Evolutionary conservation across 1,140 invertebrate genomes (phyloP).

Genomic region (Macrosteles quadrilineatus): DNA sequence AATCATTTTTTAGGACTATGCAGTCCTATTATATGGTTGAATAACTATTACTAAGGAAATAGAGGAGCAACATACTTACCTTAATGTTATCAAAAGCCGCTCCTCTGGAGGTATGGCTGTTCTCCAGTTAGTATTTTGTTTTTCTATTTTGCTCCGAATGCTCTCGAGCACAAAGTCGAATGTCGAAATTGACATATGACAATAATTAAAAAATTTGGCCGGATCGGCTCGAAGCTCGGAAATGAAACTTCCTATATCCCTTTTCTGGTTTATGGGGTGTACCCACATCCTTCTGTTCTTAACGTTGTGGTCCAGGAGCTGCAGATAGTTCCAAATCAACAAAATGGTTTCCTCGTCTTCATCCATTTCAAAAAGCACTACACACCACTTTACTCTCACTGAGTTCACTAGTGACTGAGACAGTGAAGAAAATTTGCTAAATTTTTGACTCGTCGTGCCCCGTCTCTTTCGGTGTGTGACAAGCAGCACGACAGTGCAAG

Average conservation of each 20-base stretch:
- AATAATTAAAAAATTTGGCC: constrained; percentile 1
- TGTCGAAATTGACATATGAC: background rate
- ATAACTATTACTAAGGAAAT: background rate
- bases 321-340: background rate
- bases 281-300: background rate
- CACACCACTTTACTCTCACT: background rate
- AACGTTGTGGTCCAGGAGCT: background rate
- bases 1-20: background rate
- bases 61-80: background rate
- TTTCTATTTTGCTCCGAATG: background rate
- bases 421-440: background rate
- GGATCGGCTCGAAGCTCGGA: background rate
- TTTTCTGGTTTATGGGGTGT: background rate
- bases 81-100: constrained; percentile 8
- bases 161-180: background rate
- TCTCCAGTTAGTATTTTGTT: constrained; percentile 3
- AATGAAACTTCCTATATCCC: background rate
- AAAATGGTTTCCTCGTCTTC: background rate
- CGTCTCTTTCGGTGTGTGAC: no score
- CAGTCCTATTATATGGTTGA: background rate
- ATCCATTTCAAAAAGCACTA: background rate
- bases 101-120: background rate
- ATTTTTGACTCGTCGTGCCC: background rate
- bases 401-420: background rate
- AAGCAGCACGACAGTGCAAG: no score